Percentiles rank a stretch among this genome's conserved stretches.
Conservation (phyloP, 1,140 invertebrate genomes). For the Anastatus disparis region DNA sequence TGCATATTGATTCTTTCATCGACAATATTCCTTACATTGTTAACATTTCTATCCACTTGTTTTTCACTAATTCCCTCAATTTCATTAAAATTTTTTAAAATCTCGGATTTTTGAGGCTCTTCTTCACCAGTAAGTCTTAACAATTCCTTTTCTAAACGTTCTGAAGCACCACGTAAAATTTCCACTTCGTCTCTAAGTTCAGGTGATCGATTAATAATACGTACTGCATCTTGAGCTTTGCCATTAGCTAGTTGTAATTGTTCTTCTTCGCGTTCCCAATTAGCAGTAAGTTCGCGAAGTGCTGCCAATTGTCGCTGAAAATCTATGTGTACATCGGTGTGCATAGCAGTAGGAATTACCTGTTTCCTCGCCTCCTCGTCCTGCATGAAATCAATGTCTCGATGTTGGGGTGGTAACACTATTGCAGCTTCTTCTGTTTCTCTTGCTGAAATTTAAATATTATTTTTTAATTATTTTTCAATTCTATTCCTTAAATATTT, state of each 20-base stretch:
- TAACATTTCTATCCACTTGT: too few relatives aligned
- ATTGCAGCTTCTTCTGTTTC: slow-evolving; percentile 49
- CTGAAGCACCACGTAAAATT: slow-evolving; percentile 19
- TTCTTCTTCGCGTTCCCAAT: slow-evolving; percentile 57
- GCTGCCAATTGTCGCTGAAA: slow-evolving; percentile 59
- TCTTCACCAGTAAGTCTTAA: slow-evolving; percentile 1
- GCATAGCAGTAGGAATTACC: slow-evolving; percentile 59
- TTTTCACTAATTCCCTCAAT: background rate
- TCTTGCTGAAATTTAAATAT: slow-evolving; percentile 12
- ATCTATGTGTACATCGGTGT: slow-evolving; percentile 59
- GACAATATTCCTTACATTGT: background rate
- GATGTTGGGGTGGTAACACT: slow-evolving; percentile 18
- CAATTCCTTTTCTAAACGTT: slow-evolving; percentile 22
- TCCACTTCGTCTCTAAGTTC: slow-evolving; percentile 13
- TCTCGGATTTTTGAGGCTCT: background rate
- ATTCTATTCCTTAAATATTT: too few relatives aligned
- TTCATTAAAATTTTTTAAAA: too few relatives aligned
- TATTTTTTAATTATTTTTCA: background rate
- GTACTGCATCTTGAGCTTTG: background rate
- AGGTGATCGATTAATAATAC: background rate
- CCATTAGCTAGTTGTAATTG: slow-evolving; percentile 22
- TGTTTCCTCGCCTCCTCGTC: slow-evolving; percentile 61
- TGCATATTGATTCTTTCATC: background rate
- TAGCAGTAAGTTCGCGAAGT: slow-evolving; percentile 55
- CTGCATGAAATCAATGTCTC: background rate